These are phyloP conservation scores for Meandrina meandrites DNA, from an alignment of 92 coral and sea anemone genomes.

Conservation along the genomic window DNA sequence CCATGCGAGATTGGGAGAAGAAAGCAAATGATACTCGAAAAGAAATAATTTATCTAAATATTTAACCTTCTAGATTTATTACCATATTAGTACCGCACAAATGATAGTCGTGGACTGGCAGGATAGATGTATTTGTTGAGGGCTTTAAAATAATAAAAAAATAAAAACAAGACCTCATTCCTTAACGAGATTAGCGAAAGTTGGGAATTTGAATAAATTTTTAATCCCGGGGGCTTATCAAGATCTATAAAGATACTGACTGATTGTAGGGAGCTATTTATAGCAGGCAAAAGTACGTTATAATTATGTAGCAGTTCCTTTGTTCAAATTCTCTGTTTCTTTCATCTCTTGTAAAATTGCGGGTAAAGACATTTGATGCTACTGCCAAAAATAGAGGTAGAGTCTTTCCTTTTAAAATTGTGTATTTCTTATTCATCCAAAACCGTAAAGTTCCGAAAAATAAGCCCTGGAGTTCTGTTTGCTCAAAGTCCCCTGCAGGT, in stretches of 20 bases:
- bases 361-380: not conserved
- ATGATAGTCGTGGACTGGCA: not conserved
- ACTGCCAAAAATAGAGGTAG: not conserved
- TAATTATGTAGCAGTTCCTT: no score
- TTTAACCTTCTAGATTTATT: no score
- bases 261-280: not conserved
- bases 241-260: not conserved
- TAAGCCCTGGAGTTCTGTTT: no score
- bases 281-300: not conserved
- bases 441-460: no score
- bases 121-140: not conserved
- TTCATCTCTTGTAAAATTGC: not conserved
- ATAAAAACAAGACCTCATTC: not conserved
- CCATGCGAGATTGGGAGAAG: not conserved
- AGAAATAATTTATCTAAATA: no score
- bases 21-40: not conserved
- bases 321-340: no score
- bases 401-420: no score
- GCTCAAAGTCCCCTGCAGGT: no score
- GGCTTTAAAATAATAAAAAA: not conserved
- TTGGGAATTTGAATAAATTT: not conserved
- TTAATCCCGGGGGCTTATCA: not conserved
- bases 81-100: no score
- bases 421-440: no score
- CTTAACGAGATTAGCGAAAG: not conserved